phyloP scores from a whole-genome alignment of 1,140 invertebrate species.

The Onthophagus taurus region DNA sequence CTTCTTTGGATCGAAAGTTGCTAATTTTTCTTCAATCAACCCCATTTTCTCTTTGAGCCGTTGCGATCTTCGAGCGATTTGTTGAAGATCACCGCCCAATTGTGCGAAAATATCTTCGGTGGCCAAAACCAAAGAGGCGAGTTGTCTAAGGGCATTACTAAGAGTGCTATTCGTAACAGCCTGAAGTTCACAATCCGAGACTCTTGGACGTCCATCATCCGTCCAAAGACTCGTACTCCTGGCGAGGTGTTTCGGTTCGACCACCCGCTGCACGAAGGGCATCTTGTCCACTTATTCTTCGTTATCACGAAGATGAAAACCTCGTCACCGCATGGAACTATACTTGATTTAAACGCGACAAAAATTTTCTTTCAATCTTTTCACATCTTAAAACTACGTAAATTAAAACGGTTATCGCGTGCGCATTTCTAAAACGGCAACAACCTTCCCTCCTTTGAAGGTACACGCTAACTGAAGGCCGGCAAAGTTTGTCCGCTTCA shows the following conservation, averaged over 20 bases:
- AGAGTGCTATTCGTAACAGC: slow-evolving; percentile 68
- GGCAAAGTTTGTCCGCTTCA: too few species aligned
- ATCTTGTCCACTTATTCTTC: slow-evolving; percentile 39
- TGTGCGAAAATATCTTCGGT: slow-evolving; percentile 71
- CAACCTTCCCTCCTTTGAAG: too few species aligned
- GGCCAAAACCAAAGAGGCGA: slow-evolving; percentile 65
- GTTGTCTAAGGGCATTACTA: slow-evolving; percentile 63
- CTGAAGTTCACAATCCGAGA: slow-evolving; percentile 59
- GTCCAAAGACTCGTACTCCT: slow-evolving; percentile 49
- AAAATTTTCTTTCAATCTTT: too few species aligned
- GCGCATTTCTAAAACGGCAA: too few species aligned
- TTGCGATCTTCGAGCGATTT: slow-evolving; percentile 54
- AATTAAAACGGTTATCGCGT: too few species aligned
- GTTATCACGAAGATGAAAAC: too few species aligned
- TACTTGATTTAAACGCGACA: too few species aligned
- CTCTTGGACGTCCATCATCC: slow-evolving; percentile 45
- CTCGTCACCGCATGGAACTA: too few species aligned
- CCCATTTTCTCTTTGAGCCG: slow-evolving; percentile 51
- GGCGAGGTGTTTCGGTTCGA: slow-evolving; percentile 58
- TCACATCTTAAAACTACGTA: too few species aligned
- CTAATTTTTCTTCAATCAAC: slow-evolving; percentile 49
- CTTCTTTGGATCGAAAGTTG: slow-evolving; percentile 61
- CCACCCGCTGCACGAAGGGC: slow-evolving; percentile 63
- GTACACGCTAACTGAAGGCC: too few species aligned
- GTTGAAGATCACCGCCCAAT: slow-evolving; percentile 56